These are phyloP conservation scores for Ophion slaviceki DNA, from an alignment of 2,888 invertebrate species.

Conservation along the genomic window DNA sequence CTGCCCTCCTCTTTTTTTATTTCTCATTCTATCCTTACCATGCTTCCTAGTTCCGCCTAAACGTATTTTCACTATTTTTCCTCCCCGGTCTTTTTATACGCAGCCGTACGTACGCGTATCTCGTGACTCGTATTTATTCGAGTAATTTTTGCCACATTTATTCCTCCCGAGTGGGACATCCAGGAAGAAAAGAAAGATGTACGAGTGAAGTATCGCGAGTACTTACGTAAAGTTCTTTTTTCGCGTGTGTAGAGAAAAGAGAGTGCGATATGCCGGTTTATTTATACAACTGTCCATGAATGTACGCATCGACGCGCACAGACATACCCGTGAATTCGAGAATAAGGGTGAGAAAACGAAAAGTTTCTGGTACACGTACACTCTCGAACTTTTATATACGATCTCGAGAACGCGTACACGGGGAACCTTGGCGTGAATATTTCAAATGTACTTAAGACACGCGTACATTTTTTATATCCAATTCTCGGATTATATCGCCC, in stretches of 20 bases:
- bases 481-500: conserved; percentile 75
- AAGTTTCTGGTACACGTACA: conserved; percentile 17
- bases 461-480: conserved; percentile 80
- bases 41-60: conserved; percentile 35
- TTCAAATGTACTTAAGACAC: conserved; percentile 76
- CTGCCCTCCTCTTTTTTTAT: background rate
- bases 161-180: conserved; percentile 44
- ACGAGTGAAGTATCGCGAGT: conserved; percentile 51
- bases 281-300: conserved; percentile 11
- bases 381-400: conserved; percentile 9
- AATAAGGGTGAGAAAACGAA: conserved; percentile 16
- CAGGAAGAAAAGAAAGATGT: conserved; percentile 55
- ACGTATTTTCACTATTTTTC: background rate
- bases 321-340: background rate
- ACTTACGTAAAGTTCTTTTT: conserved; percentile 54
- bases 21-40: background rate
- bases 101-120: conserved; percentile 16
- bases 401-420: conserved; percentile 62
- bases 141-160: conserved; percentile 58
- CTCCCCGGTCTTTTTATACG: conserved; percentile 17
- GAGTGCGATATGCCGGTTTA: conserved; percentile 33
- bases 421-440: conserved; percentile 75
- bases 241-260: conserved; percentile 39
- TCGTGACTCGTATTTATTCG: conserved; percentile 56
- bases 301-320: background rate